Evolutionary conservation across 2,888 invertebrate genomes (phyloP).

Genomic region (Brenthis daphne): DNA sequence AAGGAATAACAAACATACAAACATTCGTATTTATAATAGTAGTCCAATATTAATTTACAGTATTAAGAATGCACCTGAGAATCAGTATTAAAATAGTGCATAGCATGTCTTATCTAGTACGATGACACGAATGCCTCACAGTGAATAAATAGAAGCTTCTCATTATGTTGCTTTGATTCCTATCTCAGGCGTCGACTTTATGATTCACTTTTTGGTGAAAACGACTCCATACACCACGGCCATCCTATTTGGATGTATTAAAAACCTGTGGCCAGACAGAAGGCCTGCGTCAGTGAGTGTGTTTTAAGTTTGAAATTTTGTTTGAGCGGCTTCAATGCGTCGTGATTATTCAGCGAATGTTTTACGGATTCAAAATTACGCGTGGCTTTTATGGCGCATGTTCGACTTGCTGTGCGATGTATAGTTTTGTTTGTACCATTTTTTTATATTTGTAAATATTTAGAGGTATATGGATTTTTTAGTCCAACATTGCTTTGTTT

Average conservation of each 20-base stretch:
- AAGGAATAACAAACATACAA: no score
- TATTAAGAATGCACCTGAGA: not conserved
- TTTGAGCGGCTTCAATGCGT: constrained; percentile 64
- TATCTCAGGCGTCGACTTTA: constrained; percentile 59
- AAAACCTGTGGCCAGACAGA: constrained; percentile 77
- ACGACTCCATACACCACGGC: constrained; percentile 54
- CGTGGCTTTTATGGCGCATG: constrained; percentile 1
- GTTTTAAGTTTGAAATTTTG: constrained; percentile 74
- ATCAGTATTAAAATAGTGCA: not conserved
- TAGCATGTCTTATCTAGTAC: constrained; percentile 45
- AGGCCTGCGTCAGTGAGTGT: constrained; percentile 55
- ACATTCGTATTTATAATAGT: no score
- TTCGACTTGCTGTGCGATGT: not conserved
- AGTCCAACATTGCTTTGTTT: no score
- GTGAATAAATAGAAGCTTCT: constrained; percentile 68
- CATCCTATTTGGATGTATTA: constrained; percentile 76
- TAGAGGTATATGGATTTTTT: no score
- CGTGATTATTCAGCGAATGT: constrained; percentile 47
- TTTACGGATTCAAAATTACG: constrained; percentile 21
- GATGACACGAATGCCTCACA: constrained; percentile 43
- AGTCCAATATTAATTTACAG: not conserved
- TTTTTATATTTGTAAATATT: not conserved
- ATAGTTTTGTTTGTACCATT: not conserved
- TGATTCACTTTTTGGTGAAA: constrained; percentile 71
- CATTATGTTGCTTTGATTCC: constrained; percentile 72